phyloP scores from a whole-genome alignment of 2,113 vertebrate genomes.

The Grammomys dolichurus region DNA sequence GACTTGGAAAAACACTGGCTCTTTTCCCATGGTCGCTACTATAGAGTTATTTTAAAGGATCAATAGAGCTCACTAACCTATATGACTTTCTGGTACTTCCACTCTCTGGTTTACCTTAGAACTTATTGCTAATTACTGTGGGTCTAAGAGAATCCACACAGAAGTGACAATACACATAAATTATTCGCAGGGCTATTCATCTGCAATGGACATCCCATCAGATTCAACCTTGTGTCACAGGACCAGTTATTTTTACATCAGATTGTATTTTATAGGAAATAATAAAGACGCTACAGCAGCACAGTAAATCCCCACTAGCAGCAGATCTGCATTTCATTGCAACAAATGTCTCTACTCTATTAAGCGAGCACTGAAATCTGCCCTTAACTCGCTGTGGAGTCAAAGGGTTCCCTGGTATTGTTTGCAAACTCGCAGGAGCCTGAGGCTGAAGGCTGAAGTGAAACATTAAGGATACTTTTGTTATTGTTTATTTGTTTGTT shows the following conservation, averaged over 20 bases:
- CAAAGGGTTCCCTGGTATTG: slow-evolving; percentile 58
- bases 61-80: slow-evolving; percentile 74
- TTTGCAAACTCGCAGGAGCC: slow-evolving; percentile 24
- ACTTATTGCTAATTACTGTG: slow-evolving; percentile 77
- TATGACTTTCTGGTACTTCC: slow-evolving; percentile 75
- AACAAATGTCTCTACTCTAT: slow-evolving; percentile 75
- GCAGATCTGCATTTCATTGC: slow-evolving; percentile 77
- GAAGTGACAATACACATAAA: slow-evolving; percentile 78
- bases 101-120: slow-evolving; percentile 74
- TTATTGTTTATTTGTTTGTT: not conserved
- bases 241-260: slow-evolving; percentile 84
- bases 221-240: slow-evolving; percentile 78
- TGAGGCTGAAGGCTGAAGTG: not conserved
- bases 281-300: slow-evolving; percentile 75
- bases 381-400: slow-evolving; percentile 63
- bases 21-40: slow-evolving; percentile 55
- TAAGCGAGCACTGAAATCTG: slow-evolving; percentile 68
- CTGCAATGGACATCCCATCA: slow-evolving; percentile 75
- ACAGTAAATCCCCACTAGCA: slow-evolving; percentile 81
- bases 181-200: slow-evolving; percentile 82
- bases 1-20: slow-evolving; percentile 72
- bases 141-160: slow-evolving; percentile 70
- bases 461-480: not conserved
- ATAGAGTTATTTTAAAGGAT: slow-evolving; percentile 76
- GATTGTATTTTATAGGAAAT: slow-evolving; percentile 82